These are phyloP conservation scores for Myopa testacea DNA, from an alignment of 2,888 invertebrate species.

Conservation along the genomic window DNA sequence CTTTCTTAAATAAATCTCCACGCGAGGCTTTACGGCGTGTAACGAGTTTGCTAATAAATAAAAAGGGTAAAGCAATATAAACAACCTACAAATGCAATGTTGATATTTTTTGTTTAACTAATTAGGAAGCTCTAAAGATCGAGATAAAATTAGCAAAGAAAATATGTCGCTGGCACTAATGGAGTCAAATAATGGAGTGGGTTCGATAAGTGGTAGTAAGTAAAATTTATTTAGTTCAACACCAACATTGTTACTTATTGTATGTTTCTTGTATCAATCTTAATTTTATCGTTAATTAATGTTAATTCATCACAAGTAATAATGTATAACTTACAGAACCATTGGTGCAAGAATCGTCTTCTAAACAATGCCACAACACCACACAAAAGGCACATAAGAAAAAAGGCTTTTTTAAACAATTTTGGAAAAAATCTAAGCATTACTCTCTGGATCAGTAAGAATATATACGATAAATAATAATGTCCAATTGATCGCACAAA, in stretches of 20 bases:
- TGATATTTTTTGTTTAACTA: not conserved
- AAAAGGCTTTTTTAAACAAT: slow-evolving; percentile 88
- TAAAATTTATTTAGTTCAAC: not conserved
- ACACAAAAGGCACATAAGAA: slow-evolving; percentile 75
- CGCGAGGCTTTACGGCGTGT: slow-evolving; percentile 88
- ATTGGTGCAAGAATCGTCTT: slow-evolving; percentile 17
- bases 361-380: slow-evolving; percentile 34
- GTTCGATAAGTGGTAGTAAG: slow-evolving; percentile 45
- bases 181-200: slow-evolving; percentile 40
- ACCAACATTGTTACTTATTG: too few species aligned
- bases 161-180: slow-evolving; percentile 44
- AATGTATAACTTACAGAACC: slow-evolving; percentile 13
- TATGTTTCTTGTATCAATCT: too few species aligned
- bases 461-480: not conserved
- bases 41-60: slow-evolving; percentile 84
- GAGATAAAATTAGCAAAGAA: slow-evolving; percentile 48
- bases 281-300: too few species aligned
- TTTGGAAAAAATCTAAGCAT: slow-evolving; percentile 89
- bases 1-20: slow-evolving; percentile 90
- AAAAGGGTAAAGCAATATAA: slow-evolving; percentile 74
- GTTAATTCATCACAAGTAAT: not conserved
- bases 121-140: slow-evolving; percentile 47
- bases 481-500: slow-evolving; percentile 29
- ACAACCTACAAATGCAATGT: not conserved
- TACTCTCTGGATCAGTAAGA: slow-evolving; percentile 86